These are phyloP conservation scores for Schizopygopsis malacanthus DNA, from an alignment of 2,797 vertebrate genomes.

Conservation along the genomic window DNA sequence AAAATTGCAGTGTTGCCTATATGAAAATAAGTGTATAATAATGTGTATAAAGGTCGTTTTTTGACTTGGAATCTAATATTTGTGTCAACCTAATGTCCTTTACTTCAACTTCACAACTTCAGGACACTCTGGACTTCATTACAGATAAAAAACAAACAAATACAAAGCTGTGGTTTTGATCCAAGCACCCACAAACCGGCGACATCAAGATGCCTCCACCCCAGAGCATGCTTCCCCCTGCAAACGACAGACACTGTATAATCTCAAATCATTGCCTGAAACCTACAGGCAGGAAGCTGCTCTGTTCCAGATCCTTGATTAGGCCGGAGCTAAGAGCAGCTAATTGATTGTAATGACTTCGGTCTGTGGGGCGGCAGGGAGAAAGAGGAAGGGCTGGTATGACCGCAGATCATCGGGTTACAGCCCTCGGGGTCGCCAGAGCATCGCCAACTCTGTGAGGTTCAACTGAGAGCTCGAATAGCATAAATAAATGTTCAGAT, in stretches of 20 bases:
- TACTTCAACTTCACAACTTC: not conserved
- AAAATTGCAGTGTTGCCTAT: too few species aligned
- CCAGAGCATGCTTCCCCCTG: constrained; percentile 35
- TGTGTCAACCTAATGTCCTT: not conserved
- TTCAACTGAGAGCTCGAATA: not conserved
- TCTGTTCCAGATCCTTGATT: constrained; percentile 66
- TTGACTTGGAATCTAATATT: not conserved
- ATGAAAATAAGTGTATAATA: too few species aligned
- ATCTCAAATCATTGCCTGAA: constrained; percentile 60
- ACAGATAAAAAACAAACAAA: not conserved
- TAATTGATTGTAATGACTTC: constrained; percentile 73
- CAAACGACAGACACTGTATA: constrained; percentile 52
- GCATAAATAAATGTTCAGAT: constrained; percentile 14
- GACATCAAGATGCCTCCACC: constrained; percentile 15
- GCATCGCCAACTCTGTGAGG: not conserved
- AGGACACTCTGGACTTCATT: constrained; percentile 20
- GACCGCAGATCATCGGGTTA: constrained; percentile 38
- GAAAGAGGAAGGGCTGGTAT: not conserved
- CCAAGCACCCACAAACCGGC: constrained; percentile 3
- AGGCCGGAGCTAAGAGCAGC: constrained; percentile 64
- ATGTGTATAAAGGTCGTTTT: not conserved
- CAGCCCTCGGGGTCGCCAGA: constrained; percentile 41
- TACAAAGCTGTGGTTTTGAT: constrained; percentile 4
- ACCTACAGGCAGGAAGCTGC: constrained; percentile 60
- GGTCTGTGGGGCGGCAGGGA: constrained; percentile 50